phyloP scores from a whole-genome alignment of 2,888 invertebrate species.

The Caenorhabditis panamensis region DNA sequence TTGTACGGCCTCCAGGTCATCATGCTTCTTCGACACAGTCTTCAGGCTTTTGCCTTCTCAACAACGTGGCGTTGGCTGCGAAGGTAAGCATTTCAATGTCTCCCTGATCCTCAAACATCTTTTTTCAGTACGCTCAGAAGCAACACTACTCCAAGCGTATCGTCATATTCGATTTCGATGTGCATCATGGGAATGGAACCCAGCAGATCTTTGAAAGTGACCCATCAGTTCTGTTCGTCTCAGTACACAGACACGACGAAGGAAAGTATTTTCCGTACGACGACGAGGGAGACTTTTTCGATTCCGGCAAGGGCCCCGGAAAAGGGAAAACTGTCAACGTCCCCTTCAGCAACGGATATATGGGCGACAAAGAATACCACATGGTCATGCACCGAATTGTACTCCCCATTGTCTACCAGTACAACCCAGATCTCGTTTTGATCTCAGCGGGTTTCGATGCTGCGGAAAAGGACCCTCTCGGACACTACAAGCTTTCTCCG shows the following conservation, averaged over 20 bases:
- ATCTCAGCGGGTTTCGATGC: slow-evolving; percentile 86
- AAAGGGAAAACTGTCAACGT: too few species aligned
- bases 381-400: slow-evolving; percentile 89
- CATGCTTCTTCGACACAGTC: slow-evolving; percentile 89
- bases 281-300: too few species aligned
- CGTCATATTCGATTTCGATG: slow-evolving; percentile 94
- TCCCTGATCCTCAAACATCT: background rate
- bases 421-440: slow-evolving; percentile 88
- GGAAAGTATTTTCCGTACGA: too few species aligned
- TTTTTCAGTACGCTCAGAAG: slow-evolving; percentile 46
- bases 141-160: slow-evolving; percentile 84
- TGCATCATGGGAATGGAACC: slow-evolving; percentile 71
- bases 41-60: slow-evolving; percentile 97
- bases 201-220: too few species aligned
- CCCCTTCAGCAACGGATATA: too few species aligned
- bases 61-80: slow-evolving; percentile 96
- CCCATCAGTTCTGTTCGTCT: too few species aligned
- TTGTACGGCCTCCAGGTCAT: slow-evolving; percentile 84
- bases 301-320: too few species aligned
- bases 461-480: slow-evolving; percentile 77
- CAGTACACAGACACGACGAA: too few species aligned
- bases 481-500: slow-evolving; percentile 88
- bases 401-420: slow-evolving; percentile 92
- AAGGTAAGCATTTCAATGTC: slow-evolving; percentile 51
- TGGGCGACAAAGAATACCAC: slow-evolving; percentile 86